Evolutionary conservation across 2,113 vertebrate species (phyloP), one percentile per base, ranked within the genome.

Genomic region (Bufo gargarizans): DNA sequence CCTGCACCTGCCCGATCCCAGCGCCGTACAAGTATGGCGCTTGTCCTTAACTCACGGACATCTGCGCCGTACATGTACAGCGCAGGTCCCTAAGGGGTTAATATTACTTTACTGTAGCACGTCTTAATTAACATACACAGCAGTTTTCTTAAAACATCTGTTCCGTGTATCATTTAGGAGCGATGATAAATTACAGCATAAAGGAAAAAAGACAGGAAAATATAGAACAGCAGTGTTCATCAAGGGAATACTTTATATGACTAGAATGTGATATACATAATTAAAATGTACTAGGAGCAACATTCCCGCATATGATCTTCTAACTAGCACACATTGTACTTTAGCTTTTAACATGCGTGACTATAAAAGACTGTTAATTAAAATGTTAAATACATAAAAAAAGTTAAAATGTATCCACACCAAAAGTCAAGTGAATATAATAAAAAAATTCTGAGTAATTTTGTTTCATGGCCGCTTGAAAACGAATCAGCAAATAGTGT

Each of bases 101-200:
- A 45, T 17, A 45, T 47, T 45, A 45, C 33, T 74, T 45, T 47
- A 74, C 71, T 74, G 71, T 47, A 74, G 47, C 5, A 2, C 56
- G 13, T 5, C 53, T 8, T 84, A 84, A 72, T 84, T 84, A 84
- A 19, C 14, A 72, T 84, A 84, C 50, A 56, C 33, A 56, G 65
- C 67, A 84, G 22, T 56, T 56, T 72, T 58, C 47, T 19, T 84
- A 72, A 71, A 71, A 50, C 82, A 84, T 72, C 65, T 84, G 55
- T 84, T 84, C 20, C 4, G 33, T 53, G 67, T 22, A 84, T 84
- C 82, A 56, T 86, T 77, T 77, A 63, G n/a, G 55, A 76, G 12
- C 43, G 33, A 86, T 77, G 74, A 83, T 76, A 50, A 77, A 86
- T 65, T 86, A 58, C 56, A 33, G 55, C 58, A n/a, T 86, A 47